phyloP scores from a whole-genome alignment of 2,113 vertebrate species.

The Rhinoptilus africanus region DNA sequence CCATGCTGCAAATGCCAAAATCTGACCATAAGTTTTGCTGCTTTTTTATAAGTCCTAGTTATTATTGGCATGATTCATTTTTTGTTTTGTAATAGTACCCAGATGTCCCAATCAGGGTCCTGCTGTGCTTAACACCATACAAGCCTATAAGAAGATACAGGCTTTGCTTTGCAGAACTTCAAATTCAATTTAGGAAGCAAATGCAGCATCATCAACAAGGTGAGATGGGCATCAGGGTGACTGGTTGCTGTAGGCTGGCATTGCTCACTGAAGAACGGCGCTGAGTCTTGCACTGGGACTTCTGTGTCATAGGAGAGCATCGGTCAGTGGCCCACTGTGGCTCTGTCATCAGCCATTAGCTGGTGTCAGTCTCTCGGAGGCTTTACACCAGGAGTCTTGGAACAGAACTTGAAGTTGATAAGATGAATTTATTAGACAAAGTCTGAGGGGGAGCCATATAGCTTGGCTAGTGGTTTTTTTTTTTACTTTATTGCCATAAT shows the following conservation, averaged over 20 bases:
- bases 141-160: neutral
- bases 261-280: accelerated
- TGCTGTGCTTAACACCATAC: neutral
- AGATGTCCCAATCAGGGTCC: neutral
- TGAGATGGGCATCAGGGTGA: neutral
- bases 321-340: neutral
- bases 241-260: neutral
- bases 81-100: slow-evolving; percentile 36
- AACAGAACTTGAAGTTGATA: neutral
- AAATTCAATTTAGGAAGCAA: neutral
- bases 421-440: neutral
- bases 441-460: neutral
- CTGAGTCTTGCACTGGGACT: neutral
- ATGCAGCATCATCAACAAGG: neutral
- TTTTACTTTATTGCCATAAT: neutral
- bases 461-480: neutral
- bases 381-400: neutral
- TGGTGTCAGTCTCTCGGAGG: neutral
- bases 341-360: neutral
- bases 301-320: neutral
- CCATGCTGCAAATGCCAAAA: neutral
- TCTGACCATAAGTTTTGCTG: neutral
- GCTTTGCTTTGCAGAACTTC: neutral
- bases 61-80: slow-evolving; percentile 22
- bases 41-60: neutral